Conservation (phyloP, 1,140 invertebrate genomes). For the Eupeodes corollae region DNA sequence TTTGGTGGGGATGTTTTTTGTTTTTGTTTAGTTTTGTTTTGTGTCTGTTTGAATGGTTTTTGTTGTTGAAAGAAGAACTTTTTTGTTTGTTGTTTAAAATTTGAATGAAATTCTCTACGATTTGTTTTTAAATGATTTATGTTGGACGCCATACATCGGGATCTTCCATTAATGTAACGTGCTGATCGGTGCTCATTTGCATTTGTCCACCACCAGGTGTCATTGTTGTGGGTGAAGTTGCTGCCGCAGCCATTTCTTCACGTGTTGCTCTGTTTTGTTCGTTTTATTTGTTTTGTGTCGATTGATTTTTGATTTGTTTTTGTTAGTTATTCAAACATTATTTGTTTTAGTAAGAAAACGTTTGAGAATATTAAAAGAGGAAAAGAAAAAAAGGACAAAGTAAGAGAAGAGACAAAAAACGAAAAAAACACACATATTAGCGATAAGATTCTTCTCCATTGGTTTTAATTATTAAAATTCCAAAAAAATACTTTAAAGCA, state of each 20-base stretch:
- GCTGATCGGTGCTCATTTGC: slow-evolving; percentile 53
- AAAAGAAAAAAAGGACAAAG: neutral
- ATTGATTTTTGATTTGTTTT: neutral
- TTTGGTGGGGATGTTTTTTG: neutral
- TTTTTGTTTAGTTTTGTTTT: slow-evolving; percentile 2
- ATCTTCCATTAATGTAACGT: slow-evolving; percentile 75
- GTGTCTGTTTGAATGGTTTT: neutral
- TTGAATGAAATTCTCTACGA: slow-evolving; percentile 7
- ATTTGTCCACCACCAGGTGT: slow-evolving; percentile 44
- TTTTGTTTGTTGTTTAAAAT: slow-evolving; percentile 22
- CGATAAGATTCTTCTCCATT: neutral
- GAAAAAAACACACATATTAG: slow-evolving; percentile 2
- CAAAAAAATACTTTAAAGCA: neutral
- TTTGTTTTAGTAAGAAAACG: neutral
- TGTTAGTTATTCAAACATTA: neutral
- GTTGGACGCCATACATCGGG: slow-evolving; percentile 80
- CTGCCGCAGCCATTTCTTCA: slow-evolving; percentile 70
- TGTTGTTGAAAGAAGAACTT: neutral
- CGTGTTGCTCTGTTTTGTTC: slow-evolving; percentile 55
- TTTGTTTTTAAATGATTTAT: slow-evolving; percentile 47
- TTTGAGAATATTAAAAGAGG: neutral
- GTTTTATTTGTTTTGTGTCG: neutral
- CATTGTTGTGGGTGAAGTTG: slow-evolving; percentile 48
- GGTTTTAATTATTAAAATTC: neutral
- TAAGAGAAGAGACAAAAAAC: neutral